A percentile compares a stretch with the other conserved stretches of the same genome.
These are phyloP conservation scores for Agapornis roseicollis DNA, from an alignment of 2,113 vertebrate genomes.

Conservation along the genomic window DNA sequence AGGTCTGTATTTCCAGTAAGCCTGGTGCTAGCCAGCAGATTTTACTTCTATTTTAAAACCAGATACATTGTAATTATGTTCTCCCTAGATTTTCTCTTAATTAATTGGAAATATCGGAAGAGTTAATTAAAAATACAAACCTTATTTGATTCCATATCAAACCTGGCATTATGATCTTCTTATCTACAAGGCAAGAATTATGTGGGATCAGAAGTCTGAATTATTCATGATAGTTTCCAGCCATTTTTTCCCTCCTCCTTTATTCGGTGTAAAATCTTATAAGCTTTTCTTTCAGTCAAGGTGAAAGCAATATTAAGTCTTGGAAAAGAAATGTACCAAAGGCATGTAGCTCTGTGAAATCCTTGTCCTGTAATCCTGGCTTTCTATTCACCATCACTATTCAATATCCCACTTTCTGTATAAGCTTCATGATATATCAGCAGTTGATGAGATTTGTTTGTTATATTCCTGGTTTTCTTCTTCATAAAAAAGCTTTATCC, in stretches of 20 bases:
- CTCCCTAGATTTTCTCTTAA: background rate
- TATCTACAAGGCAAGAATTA: slow-evolving; percentile 36
- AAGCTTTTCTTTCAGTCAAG: slow-evolving; percentile 57
- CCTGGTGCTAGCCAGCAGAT: background rate
- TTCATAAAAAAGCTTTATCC: slow-evolving; percentile 49
- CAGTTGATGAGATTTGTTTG: slow-evolving; percentile 63
- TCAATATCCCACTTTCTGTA: slow-evolving; percentile 57
- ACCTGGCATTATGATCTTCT: slow-evolving; percentile 32
- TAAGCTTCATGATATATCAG: slow-evolving; percentile 50
- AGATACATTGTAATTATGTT: background rate
- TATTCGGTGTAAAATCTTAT: slow-evolving; percentile 41
- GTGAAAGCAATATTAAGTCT: slow-evolving; percentile 64
- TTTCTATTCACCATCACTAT: slow-evolving; percentile 46
- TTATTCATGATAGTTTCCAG: slow-evolving; percentile 54
- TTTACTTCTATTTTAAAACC: background rate
- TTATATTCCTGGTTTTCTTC: slow-evolving; percentile 48
- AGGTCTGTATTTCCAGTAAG: background rate
- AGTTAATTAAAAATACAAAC: slow-evolving; percentile 41
- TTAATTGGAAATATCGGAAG: background rate
- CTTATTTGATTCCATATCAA: background rate
- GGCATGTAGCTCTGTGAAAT: slow-evolving; percentile 54
- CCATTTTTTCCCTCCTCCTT: background rate
- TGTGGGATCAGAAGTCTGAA: slow-evolving; percentile 26
- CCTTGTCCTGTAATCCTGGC: slow-evolving; percentile 52
- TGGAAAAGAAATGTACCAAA: slow-evolving; percentile 20